phyloP scores from a whole-genome alignment of 1,140 invertebrate species.

The Stegodyphus mimosarum region DNA sequence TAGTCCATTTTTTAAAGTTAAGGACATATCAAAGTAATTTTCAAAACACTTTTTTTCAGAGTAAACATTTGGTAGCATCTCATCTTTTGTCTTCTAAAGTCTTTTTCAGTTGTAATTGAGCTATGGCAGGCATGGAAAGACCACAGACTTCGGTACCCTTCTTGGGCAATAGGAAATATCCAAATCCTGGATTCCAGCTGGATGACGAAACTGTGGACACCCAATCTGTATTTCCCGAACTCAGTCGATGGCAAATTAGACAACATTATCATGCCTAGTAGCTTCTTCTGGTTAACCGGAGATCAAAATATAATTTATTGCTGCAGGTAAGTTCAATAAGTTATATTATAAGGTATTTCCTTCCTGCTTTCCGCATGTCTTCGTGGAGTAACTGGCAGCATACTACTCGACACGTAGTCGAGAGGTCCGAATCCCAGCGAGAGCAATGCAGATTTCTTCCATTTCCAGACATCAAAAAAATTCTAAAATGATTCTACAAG shows the following conservation, averaged over 20 bases:
- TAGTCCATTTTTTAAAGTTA: too few species aligned
- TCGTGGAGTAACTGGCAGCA: too few species aligned
- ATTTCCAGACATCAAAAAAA: too few species aligned
- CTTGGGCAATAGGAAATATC: not conserved
- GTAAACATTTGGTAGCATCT: not conserved
- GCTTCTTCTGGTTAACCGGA: conserved; percentile 28
- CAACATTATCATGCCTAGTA: conserved; percentile 42
- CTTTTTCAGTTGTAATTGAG: conserved; percentile 54
- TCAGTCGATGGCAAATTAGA: conserved; percentile 55
- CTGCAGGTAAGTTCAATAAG: conserved; percentile 24
- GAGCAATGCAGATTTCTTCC: too few species aligned
- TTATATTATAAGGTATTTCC: too few species aligned
- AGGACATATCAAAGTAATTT: too few species aligned
- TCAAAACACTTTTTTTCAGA: too few species aligned
- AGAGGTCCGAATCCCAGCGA: too few species aligned
- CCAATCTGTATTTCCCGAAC: conserved; percentile 62
- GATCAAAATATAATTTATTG: conserved; percentile 3
- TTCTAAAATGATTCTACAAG: too few species aligned
- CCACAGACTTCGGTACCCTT: conserved; percentile 29
- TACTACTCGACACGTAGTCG: too few species aligned
- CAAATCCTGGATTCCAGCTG: conserved; percentile 43
- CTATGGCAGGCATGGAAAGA: conserved; percentile 59
- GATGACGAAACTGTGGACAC: conserved; percentile 57
- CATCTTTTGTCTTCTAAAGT: conserved; percentile 29
- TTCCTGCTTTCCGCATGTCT: too few species aligned